Conservation (phyloP, 2,113 vertebrate species). For the Pterocles gutturalis region DNA sequence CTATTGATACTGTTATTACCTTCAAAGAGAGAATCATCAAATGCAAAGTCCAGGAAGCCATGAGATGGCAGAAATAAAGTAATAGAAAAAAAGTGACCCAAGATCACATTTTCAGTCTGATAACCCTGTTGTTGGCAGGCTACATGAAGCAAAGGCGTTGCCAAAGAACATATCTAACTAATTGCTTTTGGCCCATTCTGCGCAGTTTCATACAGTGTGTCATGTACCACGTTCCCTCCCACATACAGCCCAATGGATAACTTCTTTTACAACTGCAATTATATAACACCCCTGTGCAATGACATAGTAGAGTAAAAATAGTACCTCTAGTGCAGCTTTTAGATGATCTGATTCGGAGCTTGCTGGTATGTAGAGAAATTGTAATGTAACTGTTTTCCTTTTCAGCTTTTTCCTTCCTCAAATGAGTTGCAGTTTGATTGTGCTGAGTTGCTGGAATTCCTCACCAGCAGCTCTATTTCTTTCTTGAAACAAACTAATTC, state of each 20-base stretch:
- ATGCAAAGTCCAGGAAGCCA: background rate
- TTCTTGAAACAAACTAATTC: background rate
- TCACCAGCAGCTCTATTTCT: background rate
- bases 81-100: background rate
- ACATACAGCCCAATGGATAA: background rate
- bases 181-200: background rate
- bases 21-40: background rate
- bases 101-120: background rate
- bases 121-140: background rate
- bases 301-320: background rate
- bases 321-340: background rate
- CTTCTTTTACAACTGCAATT: constrained; percentile 22
- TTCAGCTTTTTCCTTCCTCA: background rate
- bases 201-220: background rate
- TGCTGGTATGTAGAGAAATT: background rate
- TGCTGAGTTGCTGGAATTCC: background rate
- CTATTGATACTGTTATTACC: background rate
- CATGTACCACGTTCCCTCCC: background rate
- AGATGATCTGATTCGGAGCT: background rate
- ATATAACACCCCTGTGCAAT: background rate
- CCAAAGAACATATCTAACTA: background rate
- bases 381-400: background rate
- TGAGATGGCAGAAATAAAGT: background rate
- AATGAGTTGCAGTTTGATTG: background rate
- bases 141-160: background rate